Base-by-base conservation (phyloP, 2,113 vertebrate genomes). In the Antennarius striatus region DNA sequence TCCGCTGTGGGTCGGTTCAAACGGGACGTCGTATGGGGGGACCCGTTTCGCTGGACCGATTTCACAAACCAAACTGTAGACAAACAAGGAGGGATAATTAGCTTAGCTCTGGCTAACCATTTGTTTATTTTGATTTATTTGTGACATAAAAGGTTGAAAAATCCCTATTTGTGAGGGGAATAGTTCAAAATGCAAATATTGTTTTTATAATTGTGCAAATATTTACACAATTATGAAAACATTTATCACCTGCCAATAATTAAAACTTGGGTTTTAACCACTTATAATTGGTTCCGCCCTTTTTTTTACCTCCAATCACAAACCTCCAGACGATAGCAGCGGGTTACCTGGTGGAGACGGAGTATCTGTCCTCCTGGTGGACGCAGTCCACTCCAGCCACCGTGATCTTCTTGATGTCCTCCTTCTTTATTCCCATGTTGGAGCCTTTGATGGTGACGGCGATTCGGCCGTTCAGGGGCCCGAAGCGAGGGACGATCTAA, bases 401-500 rank as follows among this genome's bases (percentile, higher is more conserved):
- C 0, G 59, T 93, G 87, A 99, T 87, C 49, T 51, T 90, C 86
- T 83, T 90, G 16, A 99, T 88, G 76, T 99, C 97, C 1, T 92
- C 90, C 17, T 93, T 89, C 74, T 70, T 92, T 69, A 96, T 91
- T 22, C 98, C 98, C 93, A 99, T 84, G 72, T 99, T 98, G 72
- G 95, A 98, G 69, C 98, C 98, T 49, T 88, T 92, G 85, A 99
- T 96, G 56, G 98, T 99, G 70, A 99, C 82, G 0, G 89, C 85
- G 76, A 98, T 96, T 28, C 91, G 90, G 1, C 98, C 97, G 0
- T 86, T 91, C 17, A 94, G 83, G 0, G 98, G 97, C 13, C 97
- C 97, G 0, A 90, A 96, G 63, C 89, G 89, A 32, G 98, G 98
- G 67, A 93, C 73, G 90, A 99, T 95, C 98, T 99, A 86, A 10